Evolutionary conservation across 2,797 vertebrate genomes (phyloP).

Genomic region (Helicolenus hilgendorfi): DNA sequence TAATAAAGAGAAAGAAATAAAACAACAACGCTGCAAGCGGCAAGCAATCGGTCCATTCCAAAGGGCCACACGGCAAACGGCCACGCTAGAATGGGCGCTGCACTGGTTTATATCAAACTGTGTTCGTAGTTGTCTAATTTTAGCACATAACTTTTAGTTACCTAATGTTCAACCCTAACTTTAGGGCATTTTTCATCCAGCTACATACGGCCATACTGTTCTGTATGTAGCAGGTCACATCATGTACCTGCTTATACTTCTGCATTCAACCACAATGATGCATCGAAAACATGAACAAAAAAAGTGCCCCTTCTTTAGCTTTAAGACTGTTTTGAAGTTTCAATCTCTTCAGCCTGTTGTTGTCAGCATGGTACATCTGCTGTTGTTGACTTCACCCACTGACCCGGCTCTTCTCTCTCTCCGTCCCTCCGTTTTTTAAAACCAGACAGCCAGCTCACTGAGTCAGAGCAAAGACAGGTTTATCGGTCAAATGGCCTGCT

Average conservation of each 20-base stretch:
- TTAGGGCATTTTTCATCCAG: background rate
- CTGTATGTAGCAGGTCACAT: background rate
- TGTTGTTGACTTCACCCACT: slow-evolving; percentile 40
- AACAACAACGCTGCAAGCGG: too few relatives aligned
- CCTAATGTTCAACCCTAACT: background rate
- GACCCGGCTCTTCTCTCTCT: slow-evolving; percentile 11
- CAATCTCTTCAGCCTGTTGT: slow-evolving; percentile 33
- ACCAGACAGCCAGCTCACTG: slow-evolving; percentile 13
- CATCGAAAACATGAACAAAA: background rate
- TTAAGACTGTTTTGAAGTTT: background rate
- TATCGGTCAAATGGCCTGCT: slow-evolving; percentile 50
- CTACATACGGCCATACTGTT: background rate
- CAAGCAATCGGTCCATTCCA: too few relatives aligned
- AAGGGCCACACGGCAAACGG: too few relatives aligned
- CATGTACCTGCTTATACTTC: background rate
- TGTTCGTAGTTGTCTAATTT: too few relatives aligned
- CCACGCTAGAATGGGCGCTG: too few relatives aligned
- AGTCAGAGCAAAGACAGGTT: slow-evolving; percentile 51
- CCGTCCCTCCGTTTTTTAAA: background rate
- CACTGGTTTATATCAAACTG: too few relatives aligned
- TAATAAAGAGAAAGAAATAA: background rate
- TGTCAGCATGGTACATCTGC: background rate
- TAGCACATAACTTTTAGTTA: too few relatives aligned
- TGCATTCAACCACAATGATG: background rate
- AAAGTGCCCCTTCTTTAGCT: background rate